Percentiles rank a stretch among this genome's conserved stretches.
Evolutionary conservation across 1,140 invertebrate species (phyloP).

Genomic region (Globodera rostochiensis): DNA sequence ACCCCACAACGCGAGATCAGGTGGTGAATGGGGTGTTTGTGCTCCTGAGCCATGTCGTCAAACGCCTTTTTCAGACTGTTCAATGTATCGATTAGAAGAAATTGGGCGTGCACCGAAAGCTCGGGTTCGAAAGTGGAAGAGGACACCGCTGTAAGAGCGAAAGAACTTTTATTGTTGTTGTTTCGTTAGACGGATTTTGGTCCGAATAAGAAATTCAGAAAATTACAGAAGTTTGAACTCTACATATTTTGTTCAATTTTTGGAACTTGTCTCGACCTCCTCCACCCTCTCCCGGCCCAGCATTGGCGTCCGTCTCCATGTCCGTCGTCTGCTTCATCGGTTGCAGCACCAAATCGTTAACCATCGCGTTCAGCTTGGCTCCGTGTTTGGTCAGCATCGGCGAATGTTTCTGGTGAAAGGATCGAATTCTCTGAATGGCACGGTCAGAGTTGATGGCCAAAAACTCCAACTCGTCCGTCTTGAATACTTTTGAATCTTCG

Average conservation of each 20-base stretch:
- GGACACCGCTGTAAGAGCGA: neutral
- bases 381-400: conserved; percentile 43
- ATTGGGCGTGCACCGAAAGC: conserved; percentile 54
- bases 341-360: conserved; percentile 39
- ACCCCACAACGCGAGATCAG: conserved; percentile 29
- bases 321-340: conserved; percentile 31
- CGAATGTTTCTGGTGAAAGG: conserved; percentile 40
- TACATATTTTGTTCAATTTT: neutral
- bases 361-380: conserved; percentile 35
- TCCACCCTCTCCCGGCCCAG: neutral
- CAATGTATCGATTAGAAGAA: conserved; percentile 35
- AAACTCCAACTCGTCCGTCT: conserved; percentile 16
- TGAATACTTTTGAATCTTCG: conserved; percentile 5
- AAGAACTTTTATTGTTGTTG: too few species aligned
- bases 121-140: conserved; percentile 5
- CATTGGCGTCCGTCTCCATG: conserved; percentile 19
- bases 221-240: too few species aligned
- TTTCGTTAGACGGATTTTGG: neutral
- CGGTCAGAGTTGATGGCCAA: conserved; percentile 21
- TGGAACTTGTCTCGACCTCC: neutral
- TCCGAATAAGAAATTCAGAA: neutral
- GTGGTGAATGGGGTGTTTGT: conserved; percentile 33
- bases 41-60: conserved; percentile 41
- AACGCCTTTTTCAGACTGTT: conserved; percentile 43
- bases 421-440: conserved; percentile 26